A percentile compares a stretch with the other conserved stretches of the same genome.
Conservation (phyloP, 2,113 vertebrate species). For the Oceanodroma tethys region DNA sequence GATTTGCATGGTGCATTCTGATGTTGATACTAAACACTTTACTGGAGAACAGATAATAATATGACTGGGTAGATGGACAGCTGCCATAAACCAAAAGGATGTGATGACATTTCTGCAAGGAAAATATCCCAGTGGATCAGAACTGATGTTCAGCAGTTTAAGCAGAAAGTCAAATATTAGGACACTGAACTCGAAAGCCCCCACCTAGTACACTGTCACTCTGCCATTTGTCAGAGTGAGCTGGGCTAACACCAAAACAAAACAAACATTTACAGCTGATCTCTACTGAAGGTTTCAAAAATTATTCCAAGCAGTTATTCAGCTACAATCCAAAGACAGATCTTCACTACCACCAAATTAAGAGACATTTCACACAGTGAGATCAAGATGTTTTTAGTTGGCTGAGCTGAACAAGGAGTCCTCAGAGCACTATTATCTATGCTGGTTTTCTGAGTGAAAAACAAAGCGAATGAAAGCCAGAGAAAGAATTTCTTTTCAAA, state of each 20-base stretch:
- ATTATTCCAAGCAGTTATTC: background rate
- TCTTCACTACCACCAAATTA: background rate
- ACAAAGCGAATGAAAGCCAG: background rate
- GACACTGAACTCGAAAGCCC: background rate
- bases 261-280: background rate
- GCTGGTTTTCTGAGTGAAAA: background rate
- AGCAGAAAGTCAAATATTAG: background rate
- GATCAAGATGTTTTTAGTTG: background rate
- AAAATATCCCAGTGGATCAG: constrained; percentile 15
- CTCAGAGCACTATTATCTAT: background rate
- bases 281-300: background rate
- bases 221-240: background rate
- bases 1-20: constrained; percentile 38
- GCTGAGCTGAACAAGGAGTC: background rate
- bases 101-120: constrained; percentile 33
- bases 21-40: constrained; percentile 32
- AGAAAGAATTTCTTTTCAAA: background rate
- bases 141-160: background rate
- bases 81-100: constrained; percentile 44
- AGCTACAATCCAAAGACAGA: background rate
- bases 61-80: constrained; percentile 10
- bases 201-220: background rate
- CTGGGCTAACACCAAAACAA: background rate
- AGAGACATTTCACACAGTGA: background rate
- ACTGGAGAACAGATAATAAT: background rate